Evolutionary conservation across 2,888 invertebrate species (phyloP).

Genomic region (Elgonia sp.): DNA sequence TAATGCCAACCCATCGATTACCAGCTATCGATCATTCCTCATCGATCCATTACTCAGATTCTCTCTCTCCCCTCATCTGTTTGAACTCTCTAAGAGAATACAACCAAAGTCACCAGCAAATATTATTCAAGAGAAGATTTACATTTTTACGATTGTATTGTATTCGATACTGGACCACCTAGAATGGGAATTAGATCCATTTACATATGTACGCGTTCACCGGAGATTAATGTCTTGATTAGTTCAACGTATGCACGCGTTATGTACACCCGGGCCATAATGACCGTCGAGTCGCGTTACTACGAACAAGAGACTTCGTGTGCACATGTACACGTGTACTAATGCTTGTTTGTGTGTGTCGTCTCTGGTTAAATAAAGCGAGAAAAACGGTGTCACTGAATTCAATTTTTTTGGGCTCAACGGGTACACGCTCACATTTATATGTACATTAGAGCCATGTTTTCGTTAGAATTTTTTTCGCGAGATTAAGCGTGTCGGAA

Average conservation of each 20-base stretch:
- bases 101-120: not conserved
- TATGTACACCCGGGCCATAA: slow-evolving; percentile 55
- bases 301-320: not conserved
- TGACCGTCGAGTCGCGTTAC: slow-evolving; percentile 52
- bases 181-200: slow-evolving; percentile 84
- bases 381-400: slow-evolving; percentile 54
- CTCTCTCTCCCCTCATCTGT: not conserved
- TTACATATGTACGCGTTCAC: slow-evolving; percentile 79
- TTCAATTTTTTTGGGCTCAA: slow-evolving; percentile 58
- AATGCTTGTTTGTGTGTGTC: slow-evolving; percentile 10
- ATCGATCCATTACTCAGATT: not conserved
- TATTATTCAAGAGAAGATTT: slow-evolving; percentile 3
- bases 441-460: slow-evolving; percentile 55
- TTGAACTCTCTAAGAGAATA: not conserved
- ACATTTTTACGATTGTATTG: slow-evolving; percentile 82
- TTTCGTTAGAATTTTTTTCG: slow-evolving; percentile 53
- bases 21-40: not conserved
- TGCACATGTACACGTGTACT: slow-evolving; percentile 2
- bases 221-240: slow-evolving; percentile 85
- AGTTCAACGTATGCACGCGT: slow-evolving; percentile 79
- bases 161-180: slow-evolving; percentile 81
- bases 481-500: slow-evolving; percentile 33
- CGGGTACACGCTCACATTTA: slow-evolving; percentile 45
- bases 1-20: too few relatives aligned
- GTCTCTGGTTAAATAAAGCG: slow-evolving; percentile 38